A percentile compares a stretch with the other conserved stretches of the same genome.
These are phyloP conservation scores for Lumbricus terrestris DNA, from an alignment of 2,888 invertebrate genomes.

Conservation along the genomic window DNA sequence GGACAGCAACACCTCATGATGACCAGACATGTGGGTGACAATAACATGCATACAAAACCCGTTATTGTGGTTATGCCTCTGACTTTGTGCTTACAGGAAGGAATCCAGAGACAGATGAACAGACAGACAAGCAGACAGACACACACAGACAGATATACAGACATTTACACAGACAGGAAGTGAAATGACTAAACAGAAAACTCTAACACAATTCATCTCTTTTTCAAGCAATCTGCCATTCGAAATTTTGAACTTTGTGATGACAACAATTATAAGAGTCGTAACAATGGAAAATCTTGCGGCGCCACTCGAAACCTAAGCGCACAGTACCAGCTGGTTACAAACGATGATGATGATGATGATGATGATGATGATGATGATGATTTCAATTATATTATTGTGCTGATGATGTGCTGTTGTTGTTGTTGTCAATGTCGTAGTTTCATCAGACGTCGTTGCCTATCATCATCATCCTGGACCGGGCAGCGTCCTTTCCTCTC, in stretches of 20 bases:
- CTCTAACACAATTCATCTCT: background rate
- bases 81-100: background rate
- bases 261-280: too few species aligned
- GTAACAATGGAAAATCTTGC: too few species aligned
- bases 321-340: background rate
- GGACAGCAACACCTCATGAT: background rate
- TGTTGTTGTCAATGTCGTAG: background rate
- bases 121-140: background rate
- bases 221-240: too few species aligned
- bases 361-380: background rate
- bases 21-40: background rate
- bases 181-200: background rate
- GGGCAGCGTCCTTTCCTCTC: slow-evolving; percentile 13
- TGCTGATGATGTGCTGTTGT: background rate
- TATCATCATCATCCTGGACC: slow-evolving; percentile 15
- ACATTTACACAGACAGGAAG: background rate
- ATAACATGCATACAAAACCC: too few species aligned
- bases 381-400: background rate
- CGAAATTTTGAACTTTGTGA: too few species aligned
- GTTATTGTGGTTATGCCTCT: background rate
- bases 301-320: too few species aligned
- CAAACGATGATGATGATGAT: background rate
- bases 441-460: background rate
- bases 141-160: background rate
- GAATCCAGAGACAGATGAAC: background rate